Base-by-base conservation (phyloP, 2,113 vertebrate species). In the Cyprinodon tularosa region DNA sequence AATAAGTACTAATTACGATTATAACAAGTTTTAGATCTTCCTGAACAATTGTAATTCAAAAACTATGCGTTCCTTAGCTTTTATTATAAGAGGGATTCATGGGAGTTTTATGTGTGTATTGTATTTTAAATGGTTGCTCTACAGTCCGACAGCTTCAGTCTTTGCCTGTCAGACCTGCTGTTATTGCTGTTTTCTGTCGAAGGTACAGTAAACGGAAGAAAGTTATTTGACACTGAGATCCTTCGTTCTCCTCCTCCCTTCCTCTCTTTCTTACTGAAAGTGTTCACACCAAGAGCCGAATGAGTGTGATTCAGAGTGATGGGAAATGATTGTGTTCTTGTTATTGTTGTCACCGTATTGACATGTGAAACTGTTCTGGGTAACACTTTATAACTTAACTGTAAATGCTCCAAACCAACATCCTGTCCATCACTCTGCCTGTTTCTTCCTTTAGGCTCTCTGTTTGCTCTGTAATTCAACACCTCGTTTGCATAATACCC, bases 401-500 rank as follows among this genome's bases (percentile, higher is more conserved):
- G 48, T 62, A 64, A 81, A 78, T 77, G 72, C 66, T 68, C 44
- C 44, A 47, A 48, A 47, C 42, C 20, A 74, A 61, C 57, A 66
- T 53, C 42, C 38, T 29, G 29, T 70, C 66, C 14, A 4, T 77
- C 74, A 77, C 64, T 66, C 73, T 63, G 72, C 68, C 67, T 77
- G 81, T 86, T 82, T 61, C 29, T 37, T 84, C 57, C 42, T 60
- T 89, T 64, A 42, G 73, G 70, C 77, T 88, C 76, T 88, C 77
- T 91, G 92, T 91, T 93, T 88, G 88, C 86, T 93, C 86, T 89
- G 93, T 92, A 90, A 93, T 86, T 85, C 71, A 78, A 93, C 77
- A 90, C 86, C 86, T 74, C 63, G 88, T 93, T 93, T 93, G 89
- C 90, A 93, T 93, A 85, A 78, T 72, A 80, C 81, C 77, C 64